These are phyloP conservation scores for Rhodinocichla rosea DNA, from an alignment of 2,113 vertebrate species.

Conservation along the genomic window DNA sequence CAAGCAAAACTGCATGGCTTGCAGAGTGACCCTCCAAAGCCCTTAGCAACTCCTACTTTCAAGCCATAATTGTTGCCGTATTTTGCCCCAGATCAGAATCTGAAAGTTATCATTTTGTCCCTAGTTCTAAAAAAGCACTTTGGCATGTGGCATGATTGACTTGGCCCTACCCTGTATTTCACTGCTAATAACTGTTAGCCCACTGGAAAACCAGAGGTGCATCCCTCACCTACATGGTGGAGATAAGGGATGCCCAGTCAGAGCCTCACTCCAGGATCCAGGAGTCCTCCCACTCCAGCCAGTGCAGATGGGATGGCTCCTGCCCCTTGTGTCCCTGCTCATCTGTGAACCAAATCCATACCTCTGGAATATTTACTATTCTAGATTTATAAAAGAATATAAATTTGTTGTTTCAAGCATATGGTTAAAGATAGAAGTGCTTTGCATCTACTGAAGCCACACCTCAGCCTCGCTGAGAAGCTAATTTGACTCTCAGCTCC, in stretches of 20 bases:
- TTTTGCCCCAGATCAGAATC: background rate
- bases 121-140: background rate
- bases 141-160: fast-evolving
- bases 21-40: background rate
- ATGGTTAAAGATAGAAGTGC: background rate
- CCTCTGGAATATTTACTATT: background rate
- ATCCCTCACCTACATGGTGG: background rate
- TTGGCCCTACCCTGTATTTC: background rate
- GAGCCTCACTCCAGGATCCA: background rate
- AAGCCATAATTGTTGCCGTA: background rate
- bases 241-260: background rate
- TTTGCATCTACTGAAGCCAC: background rate
- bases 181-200: background rate
- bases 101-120: background rate
- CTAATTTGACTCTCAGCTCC: background rate
- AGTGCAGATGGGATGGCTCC: background rate
- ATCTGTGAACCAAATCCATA: background rate
- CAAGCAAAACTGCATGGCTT: background rate
- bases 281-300: background rate
- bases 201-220: background rate
- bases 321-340: background rate
- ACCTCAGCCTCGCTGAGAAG: background rate
- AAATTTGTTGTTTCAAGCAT: background rate
- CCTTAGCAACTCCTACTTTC: background rate
- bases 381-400: background rate